Percentiles rank a stretch among this genome's conserved stretches.
These are phyloP conservation scores for Zaprionus camerounensis DNA, from an alignment of 1,140 invertebrate species.

Conservation along the genomic window DNA sequence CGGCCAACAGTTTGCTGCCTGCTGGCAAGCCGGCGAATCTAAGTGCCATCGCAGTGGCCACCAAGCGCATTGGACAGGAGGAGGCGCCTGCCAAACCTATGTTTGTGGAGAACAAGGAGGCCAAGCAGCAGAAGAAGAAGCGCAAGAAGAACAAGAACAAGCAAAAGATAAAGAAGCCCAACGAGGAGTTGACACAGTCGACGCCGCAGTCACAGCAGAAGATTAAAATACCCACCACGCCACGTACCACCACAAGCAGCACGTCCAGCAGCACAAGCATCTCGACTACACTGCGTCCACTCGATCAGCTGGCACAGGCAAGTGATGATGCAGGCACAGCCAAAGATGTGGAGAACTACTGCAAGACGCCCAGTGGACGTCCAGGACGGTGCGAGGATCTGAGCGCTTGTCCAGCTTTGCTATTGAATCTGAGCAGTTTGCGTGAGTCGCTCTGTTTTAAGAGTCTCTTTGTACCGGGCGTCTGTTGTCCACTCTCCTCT, in stretches of 20 bases:
- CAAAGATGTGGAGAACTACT: constrained; percentile 85
- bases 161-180: constrained; percentile 84
- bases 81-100: constrained; percentile 56
- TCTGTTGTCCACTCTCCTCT: constrained; percentile 90
- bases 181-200: constrained; percentile 44
- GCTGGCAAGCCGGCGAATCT: constrained; percentile 70
- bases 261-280: constrained; percentile 3
- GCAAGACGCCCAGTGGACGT: constrained; percentile 92
- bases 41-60: constrained; percentile 62
- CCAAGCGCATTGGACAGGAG: constrained; percentile 77
- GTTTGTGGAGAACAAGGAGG: constrained; percentile 82
- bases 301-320: constrained; percentile 59
- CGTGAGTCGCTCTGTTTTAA: constrained; percentile 96
- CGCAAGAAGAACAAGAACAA: constrained; percentile 75
- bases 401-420: constrained; percentile 93
- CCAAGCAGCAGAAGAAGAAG: constrained; percentile 79
- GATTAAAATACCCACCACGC: constrained; percentile 74
- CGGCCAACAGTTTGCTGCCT: constrained; percentile 69
- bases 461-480: constrained; percentile 94
- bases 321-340: constrained; percentile 67
- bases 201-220: constrained; percentile 60
- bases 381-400: constrained; percentile 94
- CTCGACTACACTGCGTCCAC: constrained; percentile 40
- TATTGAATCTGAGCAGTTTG: constrained; percentile 92
- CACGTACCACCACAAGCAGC: constrained; percentile 56